These are phyloP conservation scores for Mungos mungo DNA, from an alignment of 2,113 vertebrate species.

Conservation along the genomic window DNA sequence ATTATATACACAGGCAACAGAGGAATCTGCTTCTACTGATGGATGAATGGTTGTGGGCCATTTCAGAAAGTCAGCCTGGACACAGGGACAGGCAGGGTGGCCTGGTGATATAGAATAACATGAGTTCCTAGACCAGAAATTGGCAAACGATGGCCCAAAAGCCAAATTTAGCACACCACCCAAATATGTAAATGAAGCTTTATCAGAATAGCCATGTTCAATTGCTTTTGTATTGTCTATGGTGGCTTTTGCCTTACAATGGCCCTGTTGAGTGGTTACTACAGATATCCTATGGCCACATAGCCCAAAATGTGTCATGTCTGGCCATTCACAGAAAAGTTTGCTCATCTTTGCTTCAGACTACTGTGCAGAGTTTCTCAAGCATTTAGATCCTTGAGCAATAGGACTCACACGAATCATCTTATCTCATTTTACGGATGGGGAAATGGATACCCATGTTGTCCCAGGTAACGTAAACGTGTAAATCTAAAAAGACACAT, in stretches of 20 bases:
- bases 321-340: neutral
- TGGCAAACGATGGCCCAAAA: neutral
- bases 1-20: neutral
- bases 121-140: neutral
- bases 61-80: constrained; percentile 17
- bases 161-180: neutral
- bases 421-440: constrained; percentile 25
- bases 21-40: neutral
- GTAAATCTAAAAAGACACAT: neutral
- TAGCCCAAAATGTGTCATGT: neutral
- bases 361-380: neutral
- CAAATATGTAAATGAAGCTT: constrained; percentile 49
- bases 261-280: neutral
- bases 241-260: neutral
- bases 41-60: neutral
- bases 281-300: neutral
- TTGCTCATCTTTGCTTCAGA: neutral
- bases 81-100: neutral
- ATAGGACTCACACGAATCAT: constrained; percentile 6
- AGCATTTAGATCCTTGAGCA: neutral
- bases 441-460: neutral
- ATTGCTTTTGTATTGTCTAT: neutral
- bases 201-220: neutral
- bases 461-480: neutral
- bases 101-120: neutral